Evolutionary conservation across 1,140 invertebrate species (phyloP), one percentile per base, ranked within the genome.

Genomic region (Halictus rubicundus): DNA sequence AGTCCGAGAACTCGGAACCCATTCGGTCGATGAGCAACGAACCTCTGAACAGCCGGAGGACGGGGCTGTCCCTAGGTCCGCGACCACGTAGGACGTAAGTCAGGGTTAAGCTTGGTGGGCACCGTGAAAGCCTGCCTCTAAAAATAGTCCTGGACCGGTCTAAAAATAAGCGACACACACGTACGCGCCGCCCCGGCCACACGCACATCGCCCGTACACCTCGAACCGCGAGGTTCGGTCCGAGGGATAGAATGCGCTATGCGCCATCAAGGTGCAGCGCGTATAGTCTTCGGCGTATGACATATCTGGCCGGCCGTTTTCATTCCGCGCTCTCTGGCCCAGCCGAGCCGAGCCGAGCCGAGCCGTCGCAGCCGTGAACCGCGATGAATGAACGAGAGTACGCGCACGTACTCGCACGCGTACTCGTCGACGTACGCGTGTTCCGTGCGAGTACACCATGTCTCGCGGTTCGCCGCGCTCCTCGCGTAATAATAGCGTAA

Each of bases 91-190:
- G 76, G 78, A 83, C 86, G 88, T 88, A 89, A 90, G 89, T 90
- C 89, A 90, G 89, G 89, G 89, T 90, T 90, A 90, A 90, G 82
- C 81, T 68, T 70, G 79, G 82, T 87, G 75, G 86, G 80, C 82
- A 88, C 73, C 73, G 82, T 85, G 82, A 88, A 89, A 88, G 83
- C 66, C 75, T 77, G 64, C 27, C 80, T 80, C 89, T 90, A 90
- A 90, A 90, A 90, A 90, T 90, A 90, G 63, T 84, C 84, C 60
- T 79, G 88, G 88, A 86, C 88, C 84, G 80, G 78, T 89, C 87
- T 91, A 91, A 91, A 91, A 91, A 91, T 91, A 91, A 59, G 37
- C 52, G 59, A 77, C 75, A 60, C 78, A 78, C 79, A 72, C 80
- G 80, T 23, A 57, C 65, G 72, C 3, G 32, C 32, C 1, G 19